Base-by-base conservation (phyloP, 2,113 vertebrate species). In the Heterotilapia buettikoferi region DNA sequence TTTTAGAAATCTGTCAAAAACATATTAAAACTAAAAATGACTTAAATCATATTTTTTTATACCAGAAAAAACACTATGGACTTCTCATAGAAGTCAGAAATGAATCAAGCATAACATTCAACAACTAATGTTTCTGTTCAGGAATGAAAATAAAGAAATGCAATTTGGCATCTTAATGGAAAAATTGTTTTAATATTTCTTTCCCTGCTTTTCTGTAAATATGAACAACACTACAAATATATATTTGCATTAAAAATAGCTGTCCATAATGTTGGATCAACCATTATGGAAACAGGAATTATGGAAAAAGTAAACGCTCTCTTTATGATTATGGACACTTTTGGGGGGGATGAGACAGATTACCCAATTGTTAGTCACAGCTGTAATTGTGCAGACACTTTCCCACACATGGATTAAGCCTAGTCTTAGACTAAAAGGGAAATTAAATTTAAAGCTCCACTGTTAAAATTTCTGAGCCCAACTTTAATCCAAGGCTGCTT, bases 261-360 rank as follows among this genome's bases (percentile, higher is more conserved):
- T 0, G 10, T 38, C 10, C 33, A 13, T 13, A 66, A 21, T 3
- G 0, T 38, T n/a, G 10, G 61, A 7, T 66, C 33, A 38, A 13
- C 4, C 19, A 13, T 38, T 38, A 13, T 66, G 21, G 19, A 21
- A 66, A 66, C 61, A 38, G 33, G 18, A n/a, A 38, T 63, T n/a
- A 63, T 63, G 31, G 4, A 2, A 63, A 63, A 47, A 76, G 43
- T 19, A 47, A 18, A 76, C 9, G 0, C 43, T 76, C 5, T 43
- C 8, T 50, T 76, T 31, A 76, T 29, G 16, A 76, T 19, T 50
- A 47, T 76, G 71, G 16, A 29, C 43, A 76, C 71, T 31, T 76
- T 47, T 19, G 9, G 14, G 9, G 66, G 36, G 66, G 21, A 7
- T 8, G 26, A 76, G 45, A 78, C 26, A 0, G 43, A 78, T 78